Evolutionary conservation across 2,888 invertebrate genomes (phyloP).

Genomic region (Carcina quercana): DNA sequence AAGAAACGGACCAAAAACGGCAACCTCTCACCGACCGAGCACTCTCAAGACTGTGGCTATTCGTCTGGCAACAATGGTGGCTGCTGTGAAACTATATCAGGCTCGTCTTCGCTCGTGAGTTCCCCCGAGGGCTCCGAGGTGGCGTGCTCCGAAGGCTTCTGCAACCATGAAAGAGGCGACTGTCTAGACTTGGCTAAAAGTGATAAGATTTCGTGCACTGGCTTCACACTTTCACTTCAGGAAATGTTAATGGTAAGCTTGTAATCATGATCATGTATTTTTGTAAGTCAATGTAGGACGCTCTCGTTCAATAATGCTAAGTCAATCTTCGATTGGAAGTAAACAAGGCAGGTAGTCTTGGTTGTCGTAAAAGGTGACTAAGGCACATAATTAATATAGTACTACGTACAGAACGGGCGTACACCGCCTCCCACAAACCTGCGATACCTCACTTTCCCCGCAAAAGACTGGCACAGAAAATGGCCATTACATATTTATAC

Average conservation of each 20-base stretch:
- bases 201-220: slow-evolving; percentile 56
- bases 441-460: no score
- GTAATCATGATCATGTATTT: no score
- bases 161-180: slow-evolving; percentile 81
- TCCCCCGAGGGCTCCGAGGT: slow-evolving; percentile 94
- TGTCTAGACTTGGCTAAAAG: slow-evolving; percentile 54
- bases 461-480: no score
- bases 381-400: no score
- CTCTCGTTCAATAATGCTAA: no score
- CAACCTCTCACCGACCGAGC: slow-evolving; percentile 78
- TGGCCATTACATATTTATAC: no score
- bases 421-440: no score
- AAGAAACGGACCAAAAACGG: slow-evolving; percentile 65
- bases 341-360: no score
- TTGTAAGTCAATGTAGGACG: no score
- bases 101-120: slow-evolving; percentile 85
- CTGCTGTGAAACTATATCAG: slow-evolving; percentile 78
- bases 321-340: no score
- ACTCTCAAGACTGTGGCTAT: slow-evolving; percentile 90
- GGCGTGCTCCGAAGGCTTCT: slow-evolving; percentile 91
- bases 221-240: slow-evolving; percentile 78
- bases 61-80: slow-evolving; percentile 89
- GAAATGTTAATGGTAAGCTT: slow-evolving; percentile 85
- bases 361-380: no score
- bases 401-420: no score